These are phyloP conservation scores for Paelopatides confundens DNA, from an alignment of 53 echinoderm and acorn worm species.

Conservation along the genomic window DNA sequence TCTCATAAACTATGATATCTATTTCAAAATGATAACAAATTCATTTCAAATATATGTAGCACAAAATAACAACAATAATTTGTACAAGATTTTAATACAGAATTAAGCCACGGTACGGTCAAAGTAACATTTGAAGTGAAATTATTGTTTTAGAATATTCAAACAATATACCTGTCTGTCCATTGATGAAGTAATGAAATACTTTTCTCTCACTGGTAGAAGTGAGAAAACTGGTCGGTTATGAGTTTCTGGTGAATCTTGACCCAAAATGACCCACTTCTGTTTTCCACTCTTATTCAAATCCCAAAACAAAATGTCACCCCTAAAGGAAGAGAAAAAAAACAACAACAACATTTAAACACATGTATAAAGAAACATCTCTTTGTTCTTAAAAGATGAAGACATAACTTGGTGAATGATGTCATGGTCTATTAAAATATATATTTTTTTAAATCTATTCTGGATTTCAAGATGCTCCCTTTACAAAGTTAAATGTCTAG, in stretches of 20 bases:
- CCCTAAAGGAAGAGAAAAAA: slow-evolving; percentile 52
- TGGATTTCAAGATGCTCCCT: no score
- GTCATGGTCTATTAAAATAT: no score
- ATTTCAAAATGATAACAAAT: no score
- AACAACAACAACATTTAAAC: not conserved
- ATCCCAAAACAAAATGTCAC: slow-evolving; percentile 87
- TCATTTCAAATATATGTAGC: not conserved
- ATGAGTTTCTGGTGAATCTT: slow-evolving; percentile 51
- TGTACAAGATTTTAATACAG: not conserved
- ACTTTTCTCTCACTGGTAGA: not conserved
- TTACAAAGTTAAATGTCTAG: no score
- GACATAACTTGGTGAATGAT: no score
- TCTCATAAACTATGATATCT: no score
- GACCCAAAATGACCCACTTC: slow-evolving; percentile 77
- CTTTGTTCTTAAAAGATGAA: no score
- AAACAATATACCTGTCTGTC: slow-evolving; percentile 77
- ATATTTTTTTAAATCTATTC: no score
- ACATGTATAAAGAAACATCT: no score
- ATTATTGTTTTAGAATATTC: not conserved
- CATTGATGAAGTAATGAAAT: slow-evolving; percentile 91
- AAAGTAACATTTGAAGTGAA: not conserved
- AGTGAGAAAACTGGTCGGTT: slow-evolving; percentile 44
- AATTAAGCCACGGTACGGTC: not conserved
- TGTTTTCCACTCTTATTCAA: slow-evolving; percentile 73
- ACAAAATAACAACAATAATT: not conserved